phyloP scores from a whole-genome alignment of 1,140 invertebrate genomes.

The Philaenus spumarius region DNA sequence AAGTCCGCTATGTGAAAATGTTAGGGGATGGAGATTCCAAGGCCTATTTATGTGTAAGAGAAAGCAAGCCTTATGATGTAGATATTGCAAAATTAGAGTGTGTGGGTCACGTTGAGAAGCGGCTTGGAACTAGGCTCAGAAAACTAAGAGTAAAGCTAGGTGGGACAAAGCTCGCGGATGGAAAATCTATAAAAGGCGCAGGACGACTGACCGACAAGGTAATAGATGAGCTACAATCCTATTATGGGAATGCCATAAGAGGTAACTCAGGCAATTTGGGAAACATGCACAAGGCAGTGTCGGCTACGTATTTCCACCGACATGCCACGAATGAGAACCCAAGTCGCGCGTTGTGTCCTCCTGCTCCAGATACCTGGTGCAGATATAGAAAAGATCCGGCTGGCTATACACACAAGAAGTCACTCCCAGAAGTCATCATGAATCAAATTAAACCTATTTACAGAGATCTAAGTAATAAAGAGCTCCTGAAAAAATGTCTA shows the following conservation, averaged over 20 bases:
- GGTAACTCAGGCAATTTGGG: constrained; percentile 30
- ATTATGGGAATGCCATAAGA: constrained; percentile 31
- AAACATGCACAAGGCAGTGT: constrained; percentile 33
- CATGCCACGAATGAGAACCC: constrained; percentile 30
- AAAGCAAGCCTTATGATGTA: too few species aligned
- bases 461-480: constrained; percentile 13
- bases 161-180: constrained; percentile 10
- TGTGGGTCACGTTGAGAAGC: constrained; percentile 13
- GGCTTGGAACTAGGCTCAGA: constrained; percentile 5
- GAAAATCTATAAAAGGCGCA: constrained; percentile 13
- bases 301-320: constrained; percentile 34
- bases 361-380: neutral
- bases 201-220: constrained; percentile 28
- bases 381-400: constrained; percentile 15
- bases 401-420: neutral
- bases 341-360: neutral
- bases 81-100: constrained; percentile 16
- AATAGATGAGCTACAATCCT: constrained; percentile 29
- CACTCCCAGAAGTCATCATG: constrained; percentile 10
- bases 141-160: neutral
- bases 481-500: constrained; percentile 8
- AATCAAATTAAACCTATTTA: constrained; percentile 15
- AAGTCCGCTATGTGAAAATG: constrained; percentile 1
- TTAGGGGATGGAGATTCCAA: constrained; percentile 5
- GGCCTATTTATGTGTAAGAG: too few species aligned